Evolutionary conservation across 2,888 invertebrate species (phyloP).

Genomic region (Calameuta pallipes): DNA sequence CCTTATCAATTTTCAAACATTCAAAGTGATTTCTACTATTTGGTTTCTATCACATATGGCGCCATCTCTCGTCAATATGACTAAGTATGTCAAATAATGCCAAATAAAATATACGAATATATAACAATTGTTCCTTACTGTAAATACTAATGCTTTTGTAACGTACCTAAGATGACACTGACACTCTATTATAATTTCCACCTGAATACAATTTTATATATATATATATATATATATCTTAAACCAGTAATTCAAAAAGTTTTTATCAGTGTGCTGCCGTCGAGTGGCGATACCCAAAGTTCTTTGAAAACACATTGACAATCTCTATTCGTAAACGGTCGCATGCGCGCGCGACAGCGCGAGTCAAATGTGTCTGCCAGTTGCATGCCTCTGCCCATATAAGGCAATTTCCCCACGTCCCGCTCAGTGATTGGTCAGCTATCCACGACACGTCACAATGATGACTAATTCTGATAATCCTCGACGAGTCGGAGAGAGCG

Average conservation of each 20-base stretch:
- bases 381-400: conserved; percentile 63
- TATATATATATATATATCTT: not conserved
- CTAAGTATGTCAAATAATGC: not conserved
- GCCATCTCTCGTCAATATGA: not conserved
- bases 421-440: conserved; percentile 62
- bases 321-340: conserved; percentile 13
- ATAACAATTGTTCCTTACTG: not conserved
- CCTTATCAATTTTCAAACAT: not conserved
- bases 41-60: not conserved
- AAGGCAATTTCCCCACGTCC: conserved; percentile 68
- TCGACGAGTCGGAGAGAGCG: not conserved
- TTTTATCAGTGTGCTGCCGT: not conserved
- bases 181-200: not conserved
- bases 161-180: not conserved
- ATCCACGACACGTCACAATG: conserved; percentile 46
- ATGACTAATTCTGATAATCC: conserved; percentile 47
- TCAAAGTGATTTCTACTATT: not conserved
- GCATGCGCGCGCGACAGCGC: conserved; percentile 34
- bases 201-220: not conserved
- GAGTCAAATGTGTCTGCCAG: conserved; percentile 11
- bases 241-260: not conserved
- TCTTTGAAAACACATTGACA: conserved; percentile 9
- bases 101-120: not conserved
- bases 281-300: not conserved
- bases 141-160: not conserved